Evolutionary conservation across 2,113 vertebrate genomes (phyloP).

Genomic region (Electrona antarctica): DNA sequence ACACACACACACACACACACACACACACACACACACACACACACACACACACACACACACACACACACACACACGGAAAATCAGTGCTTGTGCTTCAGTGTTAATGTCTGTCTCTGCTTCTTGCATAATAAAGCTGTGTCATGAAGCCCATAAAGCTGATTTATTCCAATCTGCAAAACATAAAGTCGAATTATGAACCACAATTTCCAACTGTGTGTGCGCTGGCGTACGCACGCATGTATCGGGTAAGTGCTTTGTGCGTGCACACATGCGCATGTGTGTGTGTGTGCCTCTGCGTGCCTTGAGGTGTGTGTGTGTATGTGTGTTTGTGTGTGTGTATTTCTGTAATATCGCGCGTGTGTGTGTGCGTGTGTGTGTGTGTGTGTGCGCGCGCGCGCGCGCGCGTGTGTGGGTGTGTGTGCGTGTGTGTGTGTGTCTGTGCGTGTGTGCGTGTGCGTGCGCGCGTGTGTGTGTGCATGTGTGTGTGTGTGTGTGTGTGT

Average conservation of each 20-base stretch:
- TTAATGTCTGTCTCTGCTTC: background rate
- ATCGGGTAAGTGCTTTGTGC: background rate
- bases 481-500: conserved; percentile 14
- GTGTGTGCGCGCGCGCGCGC: conserved; percentile 6
- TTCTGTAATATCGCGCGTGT: too few species aligned
- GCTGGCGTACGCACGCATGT: background rate
- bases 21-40: conserved; percentile 19
- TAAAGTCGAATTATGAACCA: conserved; percentile 36
- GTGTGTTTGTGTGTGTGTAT: conserved; percentile 7
- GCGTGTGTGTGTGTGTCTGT: background rate
- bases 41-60: conserved; percentile 3
- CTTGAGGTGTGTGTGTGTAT: background rate
- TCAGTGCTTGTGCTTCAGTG: background rate
- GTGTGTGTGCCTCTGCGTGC: background rate
- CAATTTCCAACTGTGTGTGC: background rate
- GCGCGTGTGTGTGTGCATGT: conserved; percentile 4
- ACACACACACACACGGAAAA: conserved; percentile 29
- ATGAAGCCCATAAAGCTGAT: background rate
- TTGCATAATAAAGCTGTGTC: background rate
- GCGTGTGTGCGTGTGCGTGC: conserved; percentile 8
- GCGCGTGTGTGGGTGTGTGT: background rate
- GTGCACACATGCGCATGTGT: background rate
- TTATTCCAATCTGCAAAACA: conserved; percentile 20
- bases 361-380: conserved; percentile 21
- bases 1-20: conserved; percentile 44